Percentiles rank a stretch among this genome's conserved stretches.
phyloP scores from a whole-genome alignment of 2,888 invertebrate genomes.

The Dioctria rufipes region DNA sequence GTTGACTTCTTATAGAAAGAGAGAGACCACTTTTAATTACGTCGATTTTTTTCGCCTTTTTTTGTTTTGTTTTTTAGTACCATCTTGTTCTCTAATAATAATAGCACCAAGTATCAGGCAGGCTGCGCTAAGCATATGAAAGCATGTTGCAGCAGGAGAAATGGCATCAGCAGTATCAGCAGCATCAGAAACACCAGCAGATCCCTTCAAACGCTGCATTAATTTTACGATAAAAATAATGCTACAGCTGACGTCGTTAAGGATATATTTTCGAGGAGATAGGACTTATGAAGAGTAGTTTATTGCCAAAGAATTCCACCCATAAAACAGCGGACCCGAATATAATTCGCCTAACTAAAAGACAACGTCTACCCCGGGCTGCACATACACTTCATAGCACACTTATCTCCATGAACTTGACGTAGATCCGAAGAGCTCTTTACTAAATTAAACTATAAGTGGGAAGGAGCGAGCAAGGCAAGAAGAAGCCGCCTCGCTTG shows the following conservation, averaged over 20 bases:
- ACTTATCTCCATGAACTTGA: constrained; percentile 52
- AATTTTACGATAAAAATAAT: constrained; percentile 36
- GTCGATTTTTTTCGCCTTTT: background rate
- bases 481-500: background rate
- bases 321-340: constrained; percentile 39
- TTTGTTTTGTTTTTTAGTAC: background rate
- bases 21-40: constrained; percentile 4
- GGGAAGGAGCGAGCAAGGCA: background rate
- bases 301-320: constrained; percentile 31
- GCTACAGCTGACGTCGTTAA: constrained; percentile 44
- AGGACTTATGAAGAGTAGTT: constrained; percentile 32
- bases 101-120: too few species aligned
- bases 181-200: constrained; percentile 2
- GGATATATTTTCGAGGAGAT: constrained; percentile 15
- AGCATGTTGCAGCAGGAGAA: background rate
- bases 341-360: constrained; percentile 50
- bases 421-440: constrained; percentile 45
- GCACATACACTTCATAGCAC: constrained; percentile 3
- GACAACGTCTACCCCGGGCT: constrained; percentile 24
- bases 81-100: background rate
- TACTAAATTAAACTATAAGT: constrained; percentile 51
- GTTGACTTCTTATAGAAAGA: background rate
- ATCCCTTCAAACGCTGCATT: constrained; percentile 9
- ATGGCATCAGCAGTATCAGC: background rate
- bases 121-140: too few species aligned